These are phyloP conservation scores for Tricholaema leucomelas DNA, from an alignment of 2,113 vertebrate species.

Conservation along the genomic window DNA sequence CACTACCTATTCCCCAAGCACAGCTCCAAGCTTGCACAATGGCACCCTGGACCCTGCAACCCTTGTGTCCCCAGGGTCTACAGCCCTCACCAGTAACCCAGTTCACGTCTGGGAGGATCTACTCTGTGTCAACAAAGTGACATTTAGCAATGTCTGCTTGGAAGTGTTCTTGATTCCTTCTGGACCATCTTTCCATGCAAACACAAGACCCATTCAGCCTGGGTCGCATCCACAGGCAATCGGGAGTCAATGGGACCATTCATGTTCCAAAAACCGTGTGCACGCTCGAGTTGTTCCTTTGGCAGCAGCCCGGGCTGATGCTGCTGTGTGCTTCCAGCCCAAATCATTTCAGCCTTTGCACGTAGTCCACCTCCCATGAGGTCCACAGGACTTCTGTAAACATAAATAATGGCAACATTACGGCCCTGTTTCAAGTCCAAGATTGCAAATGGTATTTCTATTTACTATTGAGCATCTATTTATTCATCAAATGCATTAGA, in stretches of 20 bases:
- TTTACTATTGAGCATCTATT: slow-evolving; percentile 27
- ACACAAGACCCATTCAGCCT: background rate
- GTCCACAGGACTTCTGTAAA: background rate
- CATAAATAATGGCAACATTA: background rate
- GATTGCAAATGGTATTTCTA: slow-evolving; percentile 19
- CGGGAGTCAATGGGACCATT: slow-evolving; percentile 33
- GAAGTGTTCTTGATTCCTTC: background rate
- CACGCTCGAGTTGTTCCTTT: background rate
- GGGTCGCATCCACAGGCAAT: fast-evolving
- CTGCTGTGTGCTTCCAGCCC: background rate
- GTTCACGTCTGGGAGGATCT: fast-evolving
- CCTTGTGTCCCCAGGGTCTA: background rate
- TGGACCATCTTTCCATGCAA: background rate
- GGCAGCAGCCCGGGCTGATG: background rate
- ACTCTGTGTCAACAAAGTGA: background rate
- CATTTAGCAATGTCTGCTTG: background rate
- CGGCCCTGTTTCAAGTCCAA: background rate
- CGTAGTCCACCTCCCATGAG: background rate
- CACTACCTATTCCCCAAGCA: fast-evolving
- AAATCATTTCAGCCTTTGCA: background rate
- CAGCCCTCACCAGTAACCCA: background rate
- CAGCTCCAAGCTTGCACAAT: background rate
- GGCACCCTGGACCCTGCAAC: background rate
- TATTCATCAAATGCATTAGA: slow-evolving; percentile 45
- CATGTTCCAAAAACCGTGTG: fast-evolving